Evolutionary conservation across 1,140 invertebrate genomes (phyloP).

Genomic region (Laupala kohalensis): DNA sequence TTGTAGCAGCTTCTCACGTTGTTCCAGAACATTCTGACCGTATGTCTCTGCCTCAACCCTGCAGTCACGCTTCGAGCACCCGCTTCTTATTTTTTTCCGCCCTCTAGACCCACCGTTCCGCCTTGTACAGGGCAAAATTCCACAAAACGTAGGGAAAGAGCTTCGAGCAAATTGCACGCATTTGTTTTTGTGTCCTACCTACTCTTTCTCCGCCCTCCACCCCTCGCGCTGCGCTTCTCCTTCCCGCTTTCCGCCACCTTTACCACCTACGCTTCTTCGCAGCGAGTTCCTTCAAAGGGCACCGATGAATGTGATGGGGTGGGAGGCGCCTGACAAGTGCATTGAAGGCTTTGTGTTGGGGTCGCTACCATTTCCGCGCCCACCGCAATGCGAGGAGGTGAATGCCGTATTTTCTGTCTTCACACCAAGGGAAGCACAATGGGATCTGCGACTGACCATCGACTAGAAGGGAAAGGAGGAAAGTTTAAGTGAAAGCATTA

Average conservation of each 20-base stretch:
- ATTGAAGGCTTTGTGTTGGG: not conserved
- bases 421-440: not conserved
- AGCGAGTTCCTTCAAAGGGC: not conserved
- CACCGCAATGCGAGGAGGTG: not conserved
- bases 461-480: no score
- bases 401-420: not conserved
- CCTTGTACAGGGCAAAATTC: not conserved
- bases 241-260: no score
- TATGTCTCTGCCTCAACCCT: no score
- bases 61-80: no score
- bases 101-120: not conserved
- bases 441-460: not conserved
- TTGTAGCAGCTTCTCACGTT: no score
- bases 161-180: not conserved
- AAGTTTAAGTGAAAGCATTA: no score
- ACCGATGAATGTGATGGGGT: not conserved
- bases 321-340: no score
- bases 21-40: no score
- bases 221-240: no score
- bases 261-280: not conserved
- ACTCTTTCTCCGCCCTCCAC: no score
- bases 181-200: not conserved
- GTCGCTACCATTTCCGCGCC: not conserved
- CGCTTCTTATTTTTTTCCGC: no score
- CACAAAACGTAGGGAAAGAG: not conserved